Conservation (phyloP, 2,888 invertebrate species). For the Erebia ligea region DNA sequence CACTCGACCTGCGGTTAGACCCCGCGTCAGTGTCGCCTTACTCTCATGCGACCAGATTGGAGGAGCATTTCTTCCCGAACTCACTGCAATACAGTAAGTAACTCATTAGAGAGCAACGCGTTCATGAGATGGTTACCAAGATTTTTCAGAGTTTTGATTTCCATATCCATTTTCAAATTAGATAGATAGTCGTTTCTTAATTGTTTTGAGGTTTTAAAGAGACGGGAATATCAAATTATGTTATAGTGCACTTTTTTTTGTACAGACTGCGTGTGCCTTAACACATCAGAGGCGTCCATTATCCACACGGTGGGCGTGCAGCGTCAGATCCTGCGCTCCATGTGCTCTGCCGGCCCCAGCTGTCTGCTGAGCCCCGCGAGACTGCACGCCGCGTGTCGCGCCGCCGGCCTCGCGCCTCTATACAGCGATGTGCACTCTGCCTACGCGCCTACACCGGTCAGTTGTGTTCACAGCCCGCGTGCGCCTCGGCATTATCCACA, state of each 20-base stretch:
- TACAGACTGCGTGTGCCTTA: constrained; percentile 83
- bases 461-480: constrained; percentile 76
- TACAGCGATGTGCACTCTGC: constrained; percentile 13
- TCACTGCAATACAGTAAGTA: constrained; percentile 90
- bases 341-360: constrained; percentile 84
- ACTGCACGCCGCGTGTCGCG: constrained; percentile 80
- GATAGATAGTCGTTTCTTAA: too few relatives aligned
- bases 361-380: constrained; percentile 84
- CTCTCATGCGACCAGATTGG: constrained; percentile 86
- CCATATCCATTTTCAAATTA: too few relatives aligned
- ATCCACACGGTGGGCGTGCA: constrained; percentile 85
- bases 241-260: constrained; percentile 2
- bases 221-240: too few relatives aligned
- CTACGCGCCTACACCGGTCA: constrained; percentile 19
- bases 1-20: constrained; percentile 80
- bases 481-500: constrained; percentile 80
- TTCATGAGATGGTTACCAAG: too few relatives aligned
- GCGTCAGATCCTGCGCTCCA: constrained; percentile 82
- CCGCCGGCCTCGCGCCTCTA: constrained; percentile 67
- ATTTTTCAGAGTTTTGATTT: too few relatives aligned
- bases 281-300: constrained; percentile 72
- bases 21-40: constrained; percentile 83
- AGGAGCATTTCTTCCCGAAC: constrained; percentile 93
- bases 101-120: constrained; percentile 57
- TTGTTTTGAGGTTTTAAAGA: too few relatives aligned